phyloP scores from a whole-genome alignment of 2,797 vertebrate species.

The Tenualosa ilisha region DNA sequence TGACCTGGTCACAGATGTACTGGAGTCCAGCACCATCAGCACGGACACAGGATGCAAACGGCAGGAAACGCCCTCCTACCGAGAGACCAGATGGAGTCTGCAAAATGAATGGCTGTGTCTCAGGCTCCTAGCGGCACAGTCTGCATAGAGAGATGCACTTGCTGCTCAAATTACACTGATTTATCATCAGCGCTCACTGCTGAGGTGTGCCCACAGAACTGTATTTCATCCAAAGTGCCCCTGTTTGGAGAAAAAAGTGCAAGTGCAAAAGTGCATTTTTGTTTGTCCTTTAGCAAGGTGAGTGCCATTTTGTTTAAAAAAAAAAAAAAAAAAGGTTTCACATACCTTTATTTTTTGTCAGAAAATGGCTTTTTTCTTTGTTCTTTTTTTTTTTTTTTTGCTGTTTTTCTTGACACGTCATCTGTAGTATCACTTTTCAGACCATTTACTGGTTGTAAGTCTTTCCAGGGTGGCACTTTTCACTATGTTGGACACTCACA shows the following conservation, averaged over 20 bases:
- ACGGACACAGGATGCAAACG: not conserved
- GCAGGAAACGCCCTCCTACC: not conserved
- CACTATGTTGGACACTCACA: not conserved
- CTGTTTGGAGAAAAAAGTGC: not conserved
- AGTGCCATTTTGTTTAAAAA: not conserved
- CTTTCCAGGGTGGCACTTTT: not conserved
- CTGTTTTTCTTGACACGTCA: not conserved
- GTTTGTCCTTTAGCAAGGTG: not conserved
- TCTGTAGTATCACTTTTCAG: not conserved
- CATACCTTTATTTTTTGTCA: not conserved
- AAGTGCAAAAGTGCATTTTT: not conserved
- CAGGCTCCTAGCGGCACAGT: not conserved
- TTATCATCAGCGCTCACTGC: not conserved
- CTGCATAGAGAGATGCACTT: not conserved
- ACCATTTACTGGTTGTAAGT: not conserved
- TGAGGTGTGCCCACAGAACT: not conserved
- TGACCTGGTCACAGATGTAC: constrained; percentile 7
- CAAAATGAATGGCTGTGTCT: not conserved
- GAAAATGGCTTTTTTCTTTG: no score
- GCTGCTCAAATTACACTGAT: not conserved
- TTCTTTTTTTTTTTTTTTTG: not conserved
- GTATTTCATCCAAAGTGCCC: constrained; percentile 10
- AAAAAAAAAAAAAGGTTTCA: no score
- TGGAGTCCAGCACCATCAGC: not conserved
- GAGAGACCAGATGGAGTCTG: not conserved